A percentile compares a stretch with the other conserved stretches of the same genome.
These are phyloP conservation scores for Eutrigla gurnardus DNA, from an alignment of 2,797 vertebrate species.

Conservation along the genomic window DNA sequence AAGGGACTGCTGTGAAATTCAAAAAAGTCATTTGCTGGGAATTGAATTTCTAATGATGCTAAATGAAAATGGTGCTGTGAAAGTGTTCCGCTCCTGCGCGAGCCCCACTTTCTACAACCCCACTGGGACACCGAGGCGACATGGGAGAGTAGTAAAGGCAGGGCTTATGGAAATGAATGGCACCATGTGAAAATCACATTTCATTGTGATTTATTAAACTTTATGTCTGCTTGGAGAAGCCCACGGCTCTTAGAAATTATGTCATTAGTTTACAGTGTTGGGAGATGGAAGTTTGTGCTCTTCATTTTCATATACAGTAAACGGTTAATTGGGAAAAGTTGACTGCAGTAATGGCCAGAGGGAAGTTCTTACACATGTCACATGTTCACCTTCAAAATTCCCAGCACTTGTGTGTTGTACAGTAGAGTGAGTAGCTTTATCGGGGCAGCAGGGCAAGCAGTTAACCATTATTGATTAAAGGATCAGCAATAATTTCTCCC, in stretches of 20 bases:
- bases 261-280: constrained; percentile 67
- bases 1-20: constrained; percentile 79
- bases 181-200: constrained; percentile 76
- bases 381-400: not conserved
- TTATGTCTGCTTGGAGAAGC: constrained; percentile 73
- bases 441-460: constrained; percentile 19
- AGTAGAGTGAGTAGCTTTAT: constrained; percentile 38
- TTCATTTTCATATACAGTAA: constrained; percentile 48
- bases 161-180: constrained; percentile 82
- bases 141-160: constrained; percentile 67
- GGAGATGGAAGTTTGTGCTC: constrained; percentile 37
- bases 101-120: constrained; percentile 66
- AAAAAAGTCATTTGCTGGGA: constrained; percentile 82
- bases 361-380: not conserved
- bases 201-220: constrained; percentile 80
- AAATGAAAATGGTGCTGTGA: constrained; percentile 82
- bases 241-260: constrained; percentile 66
- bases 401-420: constrained; percentile 21
- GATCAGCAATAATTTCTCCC: constrained; percentile 32
- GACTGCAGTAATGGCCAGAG: constrained; percentile 26
- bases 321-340: constrained; percentile 41
- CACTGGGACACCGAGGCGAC: constrained; percentile 63
- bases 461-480: constrained; percentile 57
- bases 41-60: constrained; percentile 86
- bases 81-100: constrained; percentile 58